A percentile compares a stretch with the other conserved stretches of the same genome.
Conservation (phyloP, 2,797 vertebrate genomes). For the Myotis planiceps region DNA sequence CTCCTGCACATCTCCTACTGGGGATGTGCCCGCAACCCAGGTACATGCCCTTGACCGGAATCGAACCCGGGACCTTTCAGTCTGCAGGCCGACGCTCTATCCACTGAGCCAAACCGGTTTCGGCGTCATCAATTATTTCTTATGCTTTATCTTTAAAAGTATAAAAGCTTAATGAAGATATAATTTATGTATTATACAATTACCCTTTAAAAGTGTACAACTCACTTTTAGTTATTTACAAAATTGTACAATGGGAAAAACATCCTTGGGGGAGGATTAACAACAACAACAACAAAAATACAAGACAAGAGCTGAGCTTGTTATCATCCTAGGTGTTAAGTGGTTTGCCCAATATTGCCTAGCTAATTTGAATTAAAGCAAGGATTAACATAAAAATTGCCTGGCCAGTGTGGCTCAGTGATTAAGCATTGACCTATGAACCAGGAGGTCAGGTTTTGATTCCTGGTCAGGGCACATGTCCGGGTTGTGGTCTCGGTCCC, state of each 20-base stretch:
- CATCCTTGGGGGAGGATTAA: no score
- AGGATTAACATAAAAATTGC: background rate
- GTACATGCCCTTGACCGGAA: no score
- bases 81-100: no score
- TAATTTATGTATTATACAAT: background rate
- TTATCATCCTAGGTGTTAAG: background rate
- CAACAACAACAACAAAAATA: background rate
- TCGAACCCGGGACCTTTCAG: no score
- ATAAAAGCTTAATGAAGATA: background rate
- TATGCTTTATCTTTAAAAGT: background rate
- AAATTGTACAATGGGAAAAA: background rate
- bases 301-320: background rate
- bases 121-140: slow-evolving; percentile 8
- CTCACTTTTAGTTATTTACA: background rate
- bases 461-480: no score
- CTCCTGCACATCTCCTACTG: no score
- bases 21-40: no score
- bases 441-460: no score
- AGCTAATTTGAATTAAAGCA: slow-evolving; percentile 10
- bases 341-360: background rate
- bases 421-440: no score
- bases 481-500: no score
- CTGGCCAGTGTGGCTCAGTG: no score
- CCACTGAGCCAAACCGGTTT: no score
- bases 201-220: background rate